phyloP scores from a whole-genome alignment of 2,888 invertebrate genomes.

The Chalcosyrphus nemorum region DNA sequence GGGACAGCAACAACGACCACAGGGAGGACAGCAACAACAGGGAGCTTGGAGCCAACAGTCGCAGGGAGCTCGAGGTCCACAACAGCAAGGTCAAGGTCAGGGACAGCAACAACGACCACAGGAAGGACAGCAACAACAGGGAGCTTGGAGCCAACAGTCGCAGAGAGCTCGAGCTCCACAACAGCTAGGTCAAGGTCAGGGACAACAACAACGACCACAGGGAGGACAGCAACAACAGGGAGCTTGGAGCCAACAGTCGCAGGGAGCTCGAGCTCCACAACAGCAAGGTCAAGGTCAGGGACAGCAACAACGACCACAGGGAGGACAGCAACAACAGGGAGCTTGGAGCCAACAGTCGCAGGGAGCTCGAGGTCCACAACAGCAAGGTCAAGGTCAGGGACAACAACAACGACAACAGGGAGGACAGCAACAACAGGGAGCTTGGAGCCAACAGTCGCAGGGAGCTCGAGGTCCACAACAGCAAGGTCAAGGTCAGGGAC shows the following conservation, averaged over 20 bases:
- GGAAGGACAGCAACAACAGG: slow-evolving; percentile 28
- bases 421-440: background rate
- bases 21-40: background rate
- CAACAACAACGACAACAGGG: background rate
- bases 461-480: slow-evolving; percentile 34
- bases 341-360: slow-evolving; percentile 6
- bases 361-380: background rate
- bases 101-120: slow-evolving; percentile 26
- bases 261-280: background rate
- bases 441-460: too few relatives aligned
- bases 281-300: background rate
- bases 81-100: slow-evolving; percentile 15
- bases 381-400: too few relatives aligned
- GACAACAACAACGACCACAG: slow-evolving; percentile 15
- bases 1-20: slow-evolving; percentile 7
- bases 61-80: background rate
- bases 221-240: slow-evolving; percentile 8
- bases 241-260: slow-evolving; percentile 13
- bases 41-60: too few relatives aligned
- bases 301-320: background rate
- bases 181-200: too few relatives aligned
- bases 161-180: slow-evolving; percentile 17
- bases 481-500: too few relatives aligned
- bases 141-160: too few relatives aligned
- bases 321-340: slow-evolving; percentile 2